phyloP scores from a whole-genome alignment of 2,113 vertebrate species.

The Neogale vison region DNA sequence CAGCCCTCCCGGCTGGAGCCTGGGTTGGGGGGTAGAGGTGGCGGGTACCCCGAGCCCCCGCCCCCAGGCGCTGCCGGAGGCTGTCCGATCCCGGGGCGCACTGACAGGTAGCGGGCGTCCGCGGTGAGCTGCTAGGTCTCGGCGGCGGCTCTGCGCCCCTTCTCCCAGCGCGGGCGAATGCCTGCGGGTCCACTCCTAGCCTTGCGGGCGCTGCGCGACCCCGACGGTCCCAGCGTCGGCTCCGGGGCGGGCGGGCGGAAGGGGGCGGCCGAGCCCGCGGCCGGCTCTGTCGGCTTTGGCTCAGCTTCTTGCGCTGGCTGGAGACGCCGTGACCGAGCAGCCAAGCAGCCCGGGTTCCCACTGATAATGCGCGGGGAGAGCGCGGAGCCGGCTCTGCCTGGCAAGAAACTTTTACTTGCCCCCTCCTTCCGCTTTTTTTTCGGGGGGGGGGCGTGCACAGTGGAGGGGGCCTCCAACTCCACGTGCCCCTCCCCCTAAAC shows the following conservation, averaged over 20 bases:
- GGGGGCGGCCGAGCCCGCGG: neutral
- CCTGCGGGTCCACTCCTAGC: neutral
- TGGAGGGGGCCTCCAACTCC: neutral
- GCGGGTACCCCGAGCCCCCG: neutral
- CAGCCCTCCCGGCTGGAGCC: neutral
- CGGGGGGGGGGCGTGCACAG: neutral
- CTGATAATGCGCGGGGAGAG: neutral
- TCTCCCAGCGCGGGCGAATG: neutral
- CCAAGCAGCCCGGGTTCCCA: neutral
- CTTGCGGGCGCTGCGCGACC: neutral
- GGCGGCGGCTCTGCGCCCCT: slow-evolving; percentile 24
- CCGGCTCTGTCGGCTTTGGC: neutral
- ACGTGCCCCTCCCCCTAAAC: slow-evolving; percentile 54
- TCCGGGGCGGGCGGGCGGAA: neutral
- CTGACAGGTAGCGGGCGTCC: neutral
- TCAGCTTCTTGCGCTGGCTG: neutral
- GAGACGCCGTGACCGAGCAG: neutral
- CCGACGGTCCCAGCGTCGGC: neutral
- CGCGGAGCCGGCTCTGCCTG: neutral
- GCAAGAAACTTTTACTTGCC: slow-evolving; percentile 68
- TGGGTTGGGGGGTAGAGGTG: neutral
- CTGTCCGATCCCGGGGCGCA: neutral
- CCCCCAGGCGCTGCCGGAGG: neutral
- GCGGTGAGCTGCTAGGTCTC: neutral
- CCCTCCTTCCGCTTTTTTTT: neutral